Evolutionary conservation across 2,113 vertebrate species (phyloP), one percentile per base, ranked within the genome.

Genomic region (Oryzias woworae): DNA sequence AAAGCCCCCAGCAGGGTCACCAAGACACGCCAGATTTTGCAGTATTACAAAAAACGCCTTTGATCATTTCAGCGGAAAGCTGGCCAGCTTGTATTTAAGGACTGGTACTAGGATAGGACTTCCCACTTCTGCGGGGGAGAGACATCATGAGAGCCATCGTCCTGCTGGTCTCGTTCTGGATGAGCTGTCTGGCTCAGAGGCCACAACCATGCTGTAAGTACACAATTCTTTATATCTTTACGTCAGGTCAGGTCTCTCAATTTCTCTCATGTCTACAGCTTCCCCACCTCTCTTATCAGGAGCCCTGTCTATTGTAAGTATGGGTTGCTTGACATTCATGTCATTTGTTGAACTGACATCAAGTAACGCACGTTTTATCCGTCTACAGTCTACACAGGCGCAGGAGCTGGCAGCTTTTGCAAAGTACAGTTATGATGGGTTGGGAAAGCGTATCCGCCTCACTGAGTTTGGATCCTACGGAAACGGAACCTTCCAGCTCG

Each of bases 121-220:
- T 64, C 1, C 2, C 13, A 5, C 8, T n/a, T 45, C 31, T 15
- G 55, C 43, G 50, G 12, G 20, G 4, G 14, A 43, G 41, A 1
- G 58, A 55, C 58, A 58, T 5, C 64, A 81, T 86, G 81, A 80
- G 53, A 55, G 52, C 18, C 14, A 12, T 80, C 1, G 7, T 84
- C 62, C 48, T 87, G 71, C 43, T 86, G 2, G 65, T 45, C 48
- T 62, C 75, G 54, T 58, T 88, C 64, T 61, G 75, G 3, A 49
- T 7, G 45, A 23, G 54, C 56, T 80, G 78, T 54, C 57, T 80
- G 0, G 81, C 84, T 50, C 86, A 85, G 24, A 82, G 1, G 44
- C 88, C 90, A 12, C 49, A 42, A 7, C 71, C 16, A 36, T 92
- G 90, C 85, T 62, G 89, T 91, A 52, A 89, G 89, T 88, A 78